Base-by-base conservation (phyloP, 2,888 invertebrate species). In the Bellardia bayeri region DNA sequence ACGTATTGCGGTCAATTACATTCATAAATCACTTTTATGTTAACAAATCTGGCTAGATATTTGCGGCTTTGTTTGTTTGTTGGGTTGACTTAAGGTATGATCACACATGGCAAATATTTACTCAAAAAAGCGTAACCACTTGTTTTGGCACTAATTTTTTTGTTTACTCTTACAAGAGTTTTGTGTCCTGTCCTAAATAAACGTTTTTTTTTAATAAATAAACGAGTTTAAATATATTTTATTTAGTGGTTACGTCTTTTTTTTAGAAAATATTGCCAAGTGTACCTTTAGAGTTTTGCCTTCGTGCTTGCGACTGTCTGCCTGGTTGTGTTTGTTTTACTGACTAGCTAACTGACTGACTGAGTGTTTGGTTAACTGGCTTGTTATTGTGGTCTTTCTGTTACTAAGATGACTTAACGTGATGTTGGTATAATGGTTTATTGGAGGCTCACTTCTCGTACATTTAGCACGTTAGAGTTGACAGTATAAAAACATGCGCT, bases 1-100 rank as follows among this genome's bases (percentile, higher is more conserved):
- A 83, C 81, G 45, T 78, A 89, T 87, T 89, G 89, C 89, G 89
- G 89, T 90, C 89, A 89, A 89, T 88, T 89, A 85, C 87, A 82
- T 85, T 84, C 88, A 89, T 89, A 89, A 90, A 89, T 90, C 88
- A 88, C 85, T 79, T 79, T 33, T 75, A 74, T 66, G 54, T 79
- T 74, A 69, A 82, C 81, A 81, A 87, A 84, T 74, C 72, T 69
- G 72, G 68, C 61, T 64, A 45, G 23, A 82, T 63, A 33, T 51
- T 68, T 68, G 40, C 23, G 40, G 45, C 23, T 64, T 11, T 51
- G 42, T 71, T 14, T 49, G 56, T 71, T 81, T 80, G 69, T 78
- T 78, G 56, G 63, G 72, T 74, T 66, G 45, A 63, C 30, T 79
- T 82, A 23, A n/a, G n/a, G n/a, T n/a, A 23, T 23, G 23, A 1